Base-by-base conservation (phyloP, 1,140 invertebrate species). In the Leptestheria dahalacensis region DNA sequence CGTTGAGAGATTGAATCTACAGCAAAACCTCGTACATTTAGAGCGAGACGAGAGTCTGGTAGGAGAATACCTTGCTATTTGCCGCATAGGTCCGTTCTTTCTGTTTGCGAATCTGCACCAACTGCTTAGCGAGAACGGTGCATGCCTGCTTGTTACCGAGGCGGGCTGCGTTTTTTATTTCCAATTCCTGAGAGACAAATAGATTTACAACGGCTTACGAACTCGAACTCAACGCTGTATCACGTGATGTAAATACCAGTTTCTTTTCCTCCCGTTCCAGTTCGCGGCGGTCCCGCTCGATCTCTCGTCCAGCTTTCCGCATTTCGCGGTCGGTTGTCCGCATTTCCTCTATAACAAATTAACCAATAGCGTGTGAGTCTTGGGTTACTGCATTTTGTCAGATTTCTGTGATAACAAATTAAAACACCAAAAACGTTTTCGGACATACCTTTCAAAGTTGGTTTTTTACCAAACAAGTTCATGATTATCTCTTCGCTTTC, bases 251-350 rank as follows among this genome's bases (percentile, higher is more conserved):
- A 67, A 70, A 71, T 73, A 87, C 85, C 66, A 95, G 70, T 78
- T 92, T 88, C 65, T 91, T 91, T 72, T 94, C 91, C 74, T 93
- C 87, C 66, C 80, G 77, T 72, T 93, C 89, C 58, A 94, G 70
- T 65, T 85, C 78, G 58, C 77, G 69, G 64, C 83, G 78, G 69
- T 92, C 89, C 64, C 87, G 77, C 61, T 90, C 88, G 63, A 94
- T 77, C 70, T 91, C 88, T 68, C 91, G 75, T 3, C 82, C 80
- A 28, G 85, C 86, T 77, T 85, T 88, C 23, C 84, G 73, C 25
- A 94, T 69, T 41, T 81, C 79, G 65, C 81, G 77, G 67, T 92
- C 88, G 78, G 88, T 89, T 68, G 85, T 77, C 48, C 83, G 76
- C 70, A 91, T 81, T 73, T 88, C 81, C 71, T 93, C 88, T 89